Percentiles rank a stretch among this genome's conserved stretches.
phyloP scores from a whole-genome alignment of 2,113 vertebrate species.

The Camelus dromedarius region DNA sequence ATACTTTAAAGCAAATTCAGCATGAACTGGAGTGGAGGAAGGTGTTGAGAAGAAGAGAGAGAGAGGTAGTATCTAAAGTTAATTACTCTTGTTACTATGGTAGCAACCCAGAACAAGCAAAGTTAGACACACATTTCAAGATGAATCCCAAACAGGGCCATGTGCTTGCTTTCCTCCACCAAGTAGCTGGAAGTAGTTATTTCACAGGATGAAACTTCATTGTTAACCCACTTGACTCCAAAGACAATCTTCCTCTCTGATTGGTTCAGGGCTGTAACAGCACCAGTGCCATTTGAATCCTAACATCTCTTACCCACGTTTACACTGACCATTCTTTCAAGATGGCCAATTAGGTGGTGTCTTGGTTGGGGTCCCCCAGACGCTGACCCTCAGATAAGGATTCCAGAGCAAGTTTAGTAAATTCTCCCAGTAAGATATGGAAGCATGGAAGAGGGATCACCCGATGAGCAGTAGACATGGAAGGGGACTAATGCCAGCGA shows the following conservation, averaged over 20 bases:
- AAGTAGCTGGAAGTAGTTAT: slow-evolving; percentile 82
- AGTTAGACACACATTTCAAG: slow-evolving; percentile 83
- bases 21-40: slow-evolving; percentile 79
- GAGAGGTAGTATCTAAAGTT: slow-evolving; percentile 83
- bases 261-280: not conserved
- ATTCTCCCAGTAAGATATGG: not conserved
- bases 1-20: slow-evolving; percentile 78
- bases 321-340: not conserved
- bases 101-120: slow-evolving; percentile 82
- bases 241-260: slow-evolving; percentile 12
- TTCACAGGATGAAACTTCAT: slow-evolving; percentile 81
- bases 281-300: not conserved
- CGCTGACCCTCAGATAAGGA: not conserved
- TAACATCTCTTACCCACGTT: not conserved
- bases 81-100: slow-evolving; percentile 86
- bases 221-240: slow-evolving; percentile 85
- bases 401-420: not conserved
- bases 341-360: not conserved
- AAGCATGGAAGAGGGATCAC: not conserved
- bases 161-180: slow-evolving; percentile 74
- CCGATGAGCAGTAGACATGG: not conserved
- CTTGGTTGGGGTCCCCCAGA: not conserved
- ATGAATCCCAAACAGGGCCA: slow-evolving; percentile 76
- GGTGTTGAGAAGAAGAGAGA: slow-evolving; percentile 66
- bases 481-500: not conserved